These are phyloP conservation scores for Sula dactylatra DNA, from an alignment of 2,113 vertebrate species.

Conservation along the genomic window DNA sequence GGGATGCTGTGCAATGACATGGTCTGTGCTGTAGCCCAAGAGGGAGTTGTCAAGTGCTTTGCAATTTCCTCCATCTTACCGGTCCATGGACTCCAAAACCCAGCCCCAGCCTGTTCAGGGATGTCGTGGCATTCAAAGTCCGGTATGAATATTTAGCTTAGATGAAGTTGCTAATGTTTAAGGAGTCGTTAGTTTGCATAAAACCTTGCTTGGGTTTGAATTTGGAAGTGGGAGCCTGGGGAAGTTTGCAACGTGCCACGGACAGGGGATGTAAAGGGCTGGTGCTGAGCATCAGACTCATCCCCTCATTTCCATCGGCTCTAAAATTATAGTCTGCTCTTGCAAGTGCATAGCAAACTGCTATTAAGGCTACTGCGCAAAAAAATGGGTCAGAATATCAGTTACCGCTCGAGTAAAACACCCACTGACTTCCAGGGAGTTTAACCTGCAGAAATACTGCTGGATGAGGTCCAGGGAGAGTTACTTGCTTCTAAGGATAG, in stretches of 20 bases:
- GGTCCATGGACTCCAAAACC: background rate
- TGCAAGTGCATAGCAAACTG: background rate
- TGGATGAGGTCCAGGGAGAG: conserved; percentile 15
- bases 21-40: background rate
- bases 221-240: background rate
- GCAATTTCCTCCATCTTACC: background rate
- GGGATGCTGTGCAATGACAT: background rate
- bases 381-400: conserved; percentile 30
- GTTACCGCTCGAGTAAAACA: background rate
- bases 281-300: background rate
- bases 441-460: conserved; percentile 28
- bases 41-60: background rate
- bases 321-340: background rate
- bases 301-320: background rate
- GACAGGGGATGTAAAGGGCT: background rate
- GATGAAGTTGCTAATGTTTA: background rate
- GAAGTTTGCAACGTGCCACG: rapidly evolving
- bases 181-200: background rate
- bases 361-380: background rate
- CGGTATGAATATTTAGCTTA: background rate
- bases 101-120: background rate
- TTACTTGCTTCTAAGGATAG: conserved; percentile 22
- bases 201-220: background rate
- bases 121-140: background rate
- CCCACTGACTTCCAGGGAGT: background rate